Evolutionary conservation across 1,140 invertebrate species (phyloP).

Genomic region (Probaryconus sp.): DNA sequence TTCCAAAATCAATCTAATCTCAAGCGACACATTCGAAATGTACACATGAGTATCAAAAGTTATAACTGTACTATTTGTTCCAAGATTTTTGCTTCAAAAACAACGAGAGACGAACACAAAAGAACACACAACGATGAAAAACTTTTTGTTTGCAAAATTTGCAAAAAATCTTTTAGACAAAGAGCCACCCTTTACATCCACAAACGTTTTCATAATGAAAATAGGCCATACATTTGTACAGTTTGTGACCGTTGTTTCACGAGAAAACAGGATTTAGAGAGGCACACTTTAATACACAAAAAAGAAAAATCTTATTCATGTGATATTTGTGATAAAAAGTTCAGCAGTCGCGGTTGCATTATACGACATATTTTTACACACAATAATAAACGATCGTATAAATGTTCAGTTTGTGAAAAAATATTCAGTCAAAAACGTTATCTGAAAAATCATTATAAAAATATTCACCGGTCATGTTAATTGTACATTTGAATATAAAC

Average conservation of each 20-base stretch:
- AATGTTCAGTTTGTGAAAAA: constrained; percentile 28
- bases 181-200: constrained; percentile 77
- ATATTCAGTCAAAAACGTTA: constrained; percentile 42
- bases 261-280: constrained; percentile 64
- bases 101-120: constrained; percentile 64
- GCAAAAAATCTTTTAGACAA: constrained; percentile 83
- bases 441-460: constrained; percentile 39
- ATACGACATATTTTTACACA: constrained; percentile 48
- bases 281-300: constrained; percentile 61
- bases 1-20: constrained; percentile 52
- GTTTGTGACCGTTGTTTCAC: constrained; percentile 58
- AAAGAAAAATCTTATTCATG: constrained; percentile 61
- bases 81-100: constrained; percentile 59
- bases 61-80: constrained; percentile 68
- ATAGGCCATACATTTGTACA: constrained; percentile 45
- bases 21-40: constrained; percentile 65
- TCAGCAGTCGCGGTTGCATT: constrained; percentile 74
- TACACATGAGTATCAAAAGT: constrained; percentile 65
- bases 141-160: constrained; percentile 84
- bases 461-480: constrained; percentile 31
- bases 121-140: constrained; percentile 77
- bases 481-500: too few species aligned
- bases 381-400: constrained; percentile 6
- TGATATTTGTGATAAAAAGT: constrained; percentile 79
- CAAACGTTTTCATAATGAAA: constrained; percentile 72